Base-by-base conservation (phyloP, 2,888 invertebrate species). In the Diloba caeruleocephala region DNA sequence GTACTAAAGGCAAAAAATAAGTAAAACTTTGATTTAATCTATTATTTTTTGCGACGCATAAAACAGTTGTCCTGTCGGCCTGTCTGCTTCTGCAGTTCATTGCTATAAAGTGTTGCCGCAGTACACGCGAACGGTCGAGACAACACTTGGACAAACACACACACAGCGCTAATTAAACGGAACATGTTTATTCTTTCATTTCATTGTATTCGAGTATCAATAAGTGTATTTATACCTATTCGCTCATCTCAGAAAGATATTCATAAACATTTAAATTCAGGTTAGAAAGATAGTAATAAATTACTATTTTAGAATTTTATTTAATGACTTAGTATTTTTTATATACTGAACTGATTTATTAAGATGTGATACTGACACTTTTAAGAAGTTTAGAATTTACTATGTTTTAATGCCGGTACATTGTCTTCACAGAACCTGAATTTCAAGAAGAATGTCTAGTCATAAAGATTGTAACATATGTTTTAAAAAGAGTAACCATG, bases 81-180 rank as follows among this genome's bases (percentile, higher is more conserved):
- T 9, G 15, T 5, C 3, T 3, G 15, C 4, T 3, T 1, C 34
- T 49, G 23, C 48, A 14, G 37, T 12, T 36, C 43, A 25, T 7
- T 7, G 37, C 38, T 29, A 29, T 38, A 32, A 26, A 21, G 33
- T 28, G 56, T 25, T 31, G 32, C 46, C 34, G 23, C 54, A 29
- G 19, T 19, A 29, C 38, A 28, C 25, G 25, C 38, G 14, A 29
- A 53, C 10, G 17, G 1, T 9, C n/a, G 10, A 14, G 46, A 19
- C n/a, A 10, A 29, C 68, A 71, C 71, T 51, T 66, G 71, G 32
- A 25, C 61, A 57, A 51, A 57, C 29, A 66, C 28, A 31, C 43
- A 53, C 50, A 42, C 21, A 54, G 43, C 37, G 55, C 39, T 58
- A 64, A 65, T 43, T 50, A 42, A 31, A 45, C n/a, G 3, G 13